These are phyloP conservation scores for Lateolabrax maculatus DNA, from an alignment of 2,797 vertebrate species.

Conservation along the genomic window DNA sequence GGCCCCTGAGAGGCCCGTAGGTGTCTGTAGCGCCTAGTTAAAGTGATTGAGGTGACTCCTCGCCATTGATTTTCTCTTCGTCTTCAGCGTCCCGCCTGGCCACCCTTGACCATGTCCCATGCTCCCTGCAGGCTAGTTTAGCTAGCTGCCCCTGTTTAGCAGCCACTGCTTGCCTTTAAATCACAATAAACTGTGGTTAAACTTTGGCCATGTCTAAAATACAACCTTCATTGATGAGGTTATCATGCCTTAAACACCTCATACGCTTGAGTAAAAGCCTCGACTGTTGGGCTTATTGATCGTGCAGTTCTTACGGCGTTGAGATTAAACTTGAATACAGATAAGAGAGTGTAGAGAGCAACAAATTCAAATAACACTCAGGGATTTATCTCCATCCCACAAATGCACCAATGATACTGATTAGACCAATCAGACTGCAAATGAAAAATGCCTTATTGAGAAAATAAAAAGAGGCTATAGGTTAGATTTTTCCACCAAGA, in stretches of 20 bases:
- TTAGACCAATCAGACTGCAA: slow-evolving; percentile 44
- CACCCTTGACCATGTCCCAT: slow-evolving; percentile 61
- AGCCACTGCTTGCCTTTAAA: slow-evolving; percentile 64
- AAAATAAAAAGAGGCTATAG: slow-evolving; percentile 53
- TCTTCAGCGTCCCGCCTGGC: slow-evolving; percentile 69
- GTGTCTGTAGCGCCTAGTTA: slow-evolving; percentile 81
- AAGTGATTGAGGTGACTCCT: slow-evolving; percentile 87
- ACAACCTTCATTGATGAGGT: slow-evolving; percentile 65
- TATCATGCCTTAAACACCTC: slow-evolving; percentile 56
- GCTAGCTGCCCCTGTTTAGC: slow-evolving; percentile 37
- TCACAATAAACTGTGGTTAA: slow-evolving; percentile 79
- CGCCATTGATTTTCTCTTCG: slow-evolving; percentile 84
- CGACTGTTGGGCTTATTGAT: slow-evolving; percentile 51
- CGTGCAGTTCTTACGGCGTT: not conserved
- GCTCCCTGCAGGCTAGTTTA: slow-evolving; percentile 66
- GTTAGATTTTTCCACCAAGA: slow-evolving; percentile 43
- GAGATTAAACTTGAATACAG: slow-evolving; percentile 40
- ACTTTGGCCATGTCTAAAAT: slow-evolving; percentile 54
- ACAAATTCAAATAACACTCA: slow-evolving; percentile 34
- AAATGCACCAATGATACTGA: slow-evolving; percentile 47
- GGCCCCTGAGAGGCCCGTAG: slow-evolving; percentile 82
- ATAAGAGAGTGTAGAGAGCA: slow-evolving; percentile 15
- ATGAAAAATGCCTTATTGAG: slow-evolving; percentile 49
- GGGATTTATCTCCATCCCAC: slow-evolving; percentile 53
- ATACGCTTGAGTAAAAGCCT: slow-evolving; percentile 34